Conservation (phyloP, 1,140 invertebrate species). For the Pseudomyrmex dendroicus region DNA sequence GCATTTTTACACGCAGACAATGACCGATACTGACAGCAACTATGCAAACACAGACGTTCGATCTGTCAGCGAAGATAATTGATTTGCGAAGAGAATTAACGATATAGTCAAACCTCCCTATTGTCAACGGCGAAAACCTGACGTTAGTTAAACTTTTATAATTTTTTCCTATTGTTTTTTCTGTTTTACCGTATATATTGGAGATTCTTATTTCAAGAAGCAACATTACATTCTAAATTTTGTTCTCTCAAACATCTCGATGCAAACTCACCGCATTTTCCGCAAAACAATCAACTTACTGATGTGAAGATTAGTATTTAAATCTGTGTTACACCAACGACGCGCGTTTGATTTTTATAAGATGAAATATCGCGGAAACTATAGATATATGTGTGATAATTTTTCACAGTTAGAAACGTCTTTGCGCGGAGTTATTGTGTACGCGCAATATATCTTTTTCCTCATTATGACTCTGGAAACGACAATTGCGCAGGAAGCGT, state of each 20-base stretch:
- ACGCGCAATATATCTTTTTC: background rate
- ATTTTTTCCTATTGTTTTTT: no score
- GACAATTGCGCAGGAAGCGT: background rate
- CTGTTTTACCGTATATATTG: background rate
- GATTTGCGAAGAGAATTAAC: background rate
- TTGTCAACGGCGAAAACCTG: no score
- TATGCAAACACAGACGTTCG: background rate
- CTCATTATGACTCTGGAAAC: background rate
- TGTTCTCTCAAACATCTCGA: background rate
- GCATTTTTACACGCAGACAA: background rate
- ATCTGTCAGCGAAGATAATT: background rate
- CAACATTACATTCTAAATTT: slow-evolving; percentile 2
- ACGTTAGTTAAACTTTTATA: no score
- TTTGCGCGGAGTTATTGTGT: background rate
- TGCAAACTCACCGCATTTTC: slow-evolving; percentile 32
- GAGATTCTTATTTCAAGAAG: background rate
- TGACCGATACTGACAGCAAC: background rate
- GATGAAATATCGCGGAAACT: background rate
- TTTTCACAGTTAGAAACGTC: background rate
- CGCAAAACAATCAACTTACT: background rate
- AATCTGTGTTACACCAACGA: no score
- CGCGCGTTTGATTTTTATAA: slow-evolving; percentile 19
- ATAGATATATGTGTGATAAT: no score
- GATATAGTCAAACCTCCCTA: no score
- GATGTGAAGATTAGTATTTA: background rate